phyloP scores from a whole-genome alignment of 2,113 vertebrate species.

The Proteles cristata region DNA sequence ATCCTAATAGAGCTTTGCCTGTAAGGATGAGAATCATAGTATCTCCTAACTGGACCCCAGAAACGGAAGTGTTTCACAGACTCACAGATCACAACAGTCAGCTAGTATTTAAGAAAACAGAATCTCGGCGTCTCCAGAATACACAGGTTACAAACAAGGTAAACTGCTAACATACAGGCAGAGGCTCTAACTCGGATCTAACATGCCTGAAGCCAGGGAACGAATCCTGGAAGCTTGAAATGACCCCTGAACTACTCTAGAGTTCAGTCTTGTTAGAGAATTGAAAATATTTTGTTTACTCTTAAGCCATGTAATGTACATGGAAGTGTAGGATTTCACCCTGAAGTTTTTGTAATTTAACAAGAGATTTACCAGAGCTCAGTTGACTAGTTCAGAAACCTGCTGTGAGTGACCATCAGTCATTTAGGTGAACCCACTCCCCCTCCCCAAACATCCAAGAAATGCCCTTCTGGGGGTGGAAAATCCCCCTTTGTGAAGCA shows the following conservation, averaged over 20 bases:
- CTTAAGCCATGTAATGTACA: conserved; percentile 85
- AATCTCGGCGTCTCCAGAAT: background rate
- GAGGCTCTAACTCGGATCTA: conserved; percentile 55
- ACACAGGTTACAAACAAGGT: background rate
- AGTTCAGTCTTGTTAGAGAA: conserved; percentile 78
- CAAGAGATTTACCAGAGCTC: conserved; percentile 74
- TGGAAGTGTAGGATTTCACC: conserved; percentile 85
- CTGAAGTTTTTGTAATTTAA: conserved; percentile 81
- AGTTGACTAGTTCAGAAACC: conserved; percentile 76
- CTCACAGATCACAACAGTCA: background rate
- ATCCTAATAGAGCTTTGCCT: background rate
- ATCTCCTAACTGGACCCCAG: background rate
- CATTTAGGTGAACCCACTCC: background rate
- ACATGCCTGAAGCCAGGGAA: conserved; percentile 62
- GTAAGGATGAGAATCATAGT: background rate
- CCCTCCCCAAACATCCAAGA: background rate
- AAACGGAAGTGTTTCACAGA: background rate
- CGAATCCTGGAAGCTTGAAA: conserved; percentile 73
- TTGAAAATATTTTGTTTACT: conserved; percentile 64
- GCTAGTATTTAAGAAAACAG: background rate
- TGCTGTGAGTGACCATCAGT: background rate
- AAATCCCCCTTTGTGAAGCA: conserved; percentile 37
- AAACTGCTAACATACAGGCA: conserved; percentile 62
- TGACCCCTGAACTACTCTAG: conserved; percentile 67
- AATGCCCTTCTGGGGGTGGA: background rate